phyloP scores from a whole-genome alignment of 2,113 vertebrate genomes.

The Macroglossus sobrinus region DNA sequence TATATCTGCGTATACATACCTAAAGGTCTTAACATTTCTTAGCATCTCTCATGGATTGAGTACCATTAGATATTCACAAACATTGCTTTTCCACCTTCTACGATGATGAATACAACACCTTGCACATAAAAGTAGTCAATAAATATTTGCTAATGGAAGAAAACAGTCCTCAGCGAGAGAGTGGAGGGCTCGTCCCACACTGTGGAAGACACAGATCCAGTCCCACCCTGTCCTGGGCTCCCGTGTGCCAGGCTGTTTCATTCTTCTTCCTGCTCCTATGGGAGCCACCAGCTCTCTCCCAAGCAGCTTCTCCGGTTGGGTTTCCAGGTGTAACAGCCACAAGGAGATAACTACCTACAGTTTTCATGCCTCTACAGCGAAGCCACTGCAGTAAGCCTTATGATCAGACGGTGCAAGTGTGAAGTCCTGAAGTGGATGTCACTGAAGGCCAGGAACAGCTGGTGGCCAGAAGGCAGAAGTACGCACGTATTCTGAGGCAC shows the following conservation, averaged over 20 bases:
- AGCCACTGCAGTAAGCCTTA: not conserved
- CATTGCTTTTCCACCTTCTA: not conserved
- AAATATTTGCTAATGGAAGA: not conserved
- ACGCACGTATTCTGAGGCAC: not conserved
- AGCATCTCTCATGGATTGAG: not conserved
- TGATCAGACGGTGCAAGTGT: fast-evolving
- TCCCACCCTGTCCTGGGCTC: not conserved
- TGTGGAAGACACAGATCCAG: fast-evolving
- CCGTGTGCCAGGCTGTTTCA: not conserved
- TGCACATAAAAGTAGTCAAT: not conserved
- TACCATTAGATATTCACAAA: not conserved
- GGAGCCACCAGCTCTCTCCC: not conserved
- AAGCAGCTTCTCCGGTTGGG: not conserved
- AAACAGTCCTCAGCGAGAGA: not conserved
- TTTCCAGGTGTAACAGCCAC: not conserved
- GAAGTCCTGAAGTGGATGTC: not conserved
- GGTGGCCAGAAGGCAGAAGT: not conserved
- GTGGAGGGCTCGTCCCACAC: fast-evolving
- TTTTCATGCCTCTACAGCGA: not conserved
- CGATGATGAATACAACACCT: not conserved
- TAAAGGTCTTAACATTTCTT: not conserved
- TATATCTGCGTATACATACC: not conserved
- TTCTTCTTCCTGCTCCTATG: not conserved
- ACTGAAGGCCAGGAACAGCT: not conserved
- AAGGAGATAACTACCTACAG: fast-evolving